Evolutionary conservation across 2,888 invertebrate genomes (phyloP).

Genomic region (Beris morrisii): DNA sequence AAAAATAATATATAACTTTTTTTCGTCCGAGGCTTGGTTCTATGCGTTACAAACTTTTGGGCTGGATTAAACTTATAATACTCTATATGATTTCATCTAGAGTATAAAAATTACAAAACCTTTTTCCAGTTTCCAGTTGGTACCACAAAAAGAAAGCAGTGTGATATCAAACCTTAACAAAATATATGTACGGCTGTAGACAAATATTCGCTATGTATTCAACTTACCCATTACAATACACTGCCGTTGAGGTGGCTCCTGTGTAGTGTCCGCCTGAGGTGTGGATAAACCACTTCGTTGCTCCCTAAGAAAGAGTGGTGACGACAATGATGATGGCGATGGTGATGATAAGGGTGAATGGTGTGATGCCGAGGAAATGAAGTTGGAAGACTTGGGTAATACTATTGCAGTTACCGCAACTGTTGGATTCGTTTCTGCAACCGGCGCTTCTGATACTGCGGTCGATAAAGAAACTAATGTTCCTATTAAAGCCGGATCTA

Average conservation of each 20-base stretch:
- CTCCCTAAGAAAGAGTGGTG: conserved; percentile 32
- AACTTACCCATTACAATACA: conserved; percentile 58
- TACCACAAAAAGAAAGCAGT: no score
- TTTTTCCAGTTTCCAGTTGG: no score
- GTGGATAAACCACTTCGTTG: conserved; percentile 39
- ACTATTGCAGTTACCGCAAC: conserved; percentile 9
- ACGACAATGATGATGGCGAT: conserved; percentile 12
- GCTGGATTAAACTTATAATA: no score
- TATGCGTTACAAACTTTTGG: no score
- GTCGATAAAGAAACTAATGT: conserved; percentile 31
- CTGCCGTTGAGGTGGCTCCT: conserved; percentile 44
- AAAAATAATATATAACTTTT: no score
- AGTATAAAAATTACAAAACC: no score
- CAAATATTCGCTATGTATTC: neutral
- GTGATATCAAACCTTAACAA: no score
- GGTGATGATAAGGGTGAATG: conserved; percentile 13
- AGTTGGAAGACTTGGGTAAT: neutral
- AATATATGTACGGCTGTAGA: no score
- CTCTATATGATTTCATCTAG: no score
- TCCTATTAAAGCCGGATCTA: conserved; percentile 3
- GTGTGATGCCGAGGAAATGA: no score
- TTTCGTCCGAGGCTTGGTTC: no score
- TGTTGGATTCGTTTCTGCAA: conserved; percentile 43
- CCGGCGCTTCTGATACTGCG: conserved; percentile 46
- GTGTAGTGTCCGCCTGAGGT: conserved; percentile 35